A percentile compares a stretch with the other conserved stretches of the same genome.
These are phyloP conservation scores for Tychaedon coryphoeus DNA, from an alignment of 2,113 vertebrate species.

Conservation along the genomic window DNA sequence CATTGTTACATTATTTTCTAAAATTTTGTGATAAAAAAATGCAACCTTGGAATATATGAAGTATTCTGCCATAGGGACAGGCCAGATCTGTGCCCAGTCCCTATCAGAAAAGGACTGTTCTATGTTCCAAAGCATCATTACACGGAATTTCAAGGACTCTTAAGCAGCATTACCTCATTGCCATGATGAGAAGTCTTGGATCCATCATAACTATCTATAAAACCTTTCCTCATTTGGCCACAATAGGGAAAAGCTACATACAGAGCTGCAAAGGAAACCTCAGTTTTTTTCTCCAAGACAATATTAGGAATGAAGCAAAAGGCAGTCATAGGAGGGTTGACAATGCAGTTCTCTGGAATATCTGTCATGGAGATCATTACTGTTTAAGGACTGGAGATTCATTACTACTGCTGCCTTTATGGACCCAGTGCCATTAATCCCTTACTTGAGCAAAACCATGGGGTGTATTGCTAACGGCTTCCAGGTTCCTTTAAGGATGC, in stretches of 20 bases:
- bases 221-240: neutral
- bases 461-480: constrained; percentile 60
- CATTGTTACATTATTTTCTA: neutral
- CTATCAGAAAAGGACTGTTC: neutral
- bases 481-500: constrained; percentile 55
- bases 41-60: neutral
- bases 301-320: neutral
- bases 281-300: neutral
- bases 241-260: neutral
- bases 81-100: neutral
- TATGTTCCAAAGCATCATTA: neutral
- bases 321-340: neutral
- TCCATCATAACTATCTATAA: neutral
- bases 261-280: neutral
- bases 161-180: neutral
- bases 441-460: constrained; percentile 39
- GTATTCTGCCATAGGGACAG: neutral
- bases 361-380: neutral
- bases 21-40: rapidly evolving
- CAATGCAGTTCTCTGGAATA: neutral
- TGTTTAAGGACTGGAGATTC: constrained; percentile 42
- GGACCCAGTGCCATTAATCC: constrained; percentile 39
- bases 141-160: neutral
- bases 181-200: neutral
- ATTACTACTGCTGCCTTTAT: constrained; percentile 14